Conservation (phyloP, 2,888 invertebrate species). For the Oligia strigilis region DNA sequence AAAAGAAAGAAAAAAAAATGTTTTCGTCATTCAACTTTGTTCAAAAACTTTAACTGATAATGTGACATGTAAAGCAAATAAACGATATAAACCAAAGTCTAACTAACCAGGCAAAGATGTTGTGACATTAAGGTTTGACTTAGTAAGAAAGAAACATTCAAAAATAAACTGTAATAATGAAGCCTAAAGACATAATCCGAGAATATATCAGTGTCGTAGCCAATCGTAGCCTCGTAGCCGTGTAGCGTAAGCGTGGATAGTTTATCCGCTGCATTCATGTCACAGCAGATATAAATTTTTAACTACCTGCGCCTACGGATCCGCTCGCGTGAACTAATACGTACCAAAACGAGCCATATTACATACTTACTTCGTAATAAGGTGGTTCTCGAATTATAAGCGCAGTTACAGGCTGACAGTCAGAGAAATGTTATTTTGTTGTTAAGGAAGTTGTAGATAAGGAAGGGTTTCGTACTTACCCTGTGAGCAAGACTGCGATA, state of each 20-base stretch:
- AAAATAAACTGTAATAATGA: not conserved
- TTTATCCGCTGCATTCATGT: slow-evolving; percentile 9
- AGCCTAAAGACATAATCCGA: not conserved
- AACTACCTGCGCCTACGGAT: not conserved
- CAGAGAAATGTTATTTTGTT: not conserved
- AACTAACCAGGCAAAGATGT: not conserved
- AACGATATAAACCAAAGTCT: not conserved
- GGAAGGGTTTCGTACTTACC: not conserved
- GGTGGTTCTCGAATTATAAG: not conserved
- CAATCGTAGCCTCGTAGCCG: slow-evolving; percentile 6
- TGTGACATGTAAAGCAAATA: not conserved
- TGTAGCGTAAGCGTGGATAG: slow-evolving; percentile 8
- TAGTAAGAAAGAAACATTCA: not conserved
- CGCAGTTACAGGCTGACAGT: not conserved
- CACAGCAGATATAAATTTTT: slow-evolving; percentile 1
- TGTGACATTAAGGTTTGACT: not conserved
- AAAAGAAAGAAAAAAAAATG: not conserved
- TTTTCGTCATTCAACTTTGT: not conserved
- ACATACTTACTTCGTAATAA: not conserved
- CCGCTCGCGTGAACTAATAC: not conserved
- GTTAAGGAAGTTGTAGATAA: not conserved
- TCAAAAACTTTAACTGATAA: not conserved
- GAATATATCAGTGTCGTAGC: slow-evolving; percentile 3
- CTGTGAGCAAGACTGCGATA: not conserved
- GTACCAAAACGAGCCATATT: not conserved